Evolutionary conservation across 2,113 vertebrate genomes (phyloP).

Genomic region (Mustelus asterias): DNA sequence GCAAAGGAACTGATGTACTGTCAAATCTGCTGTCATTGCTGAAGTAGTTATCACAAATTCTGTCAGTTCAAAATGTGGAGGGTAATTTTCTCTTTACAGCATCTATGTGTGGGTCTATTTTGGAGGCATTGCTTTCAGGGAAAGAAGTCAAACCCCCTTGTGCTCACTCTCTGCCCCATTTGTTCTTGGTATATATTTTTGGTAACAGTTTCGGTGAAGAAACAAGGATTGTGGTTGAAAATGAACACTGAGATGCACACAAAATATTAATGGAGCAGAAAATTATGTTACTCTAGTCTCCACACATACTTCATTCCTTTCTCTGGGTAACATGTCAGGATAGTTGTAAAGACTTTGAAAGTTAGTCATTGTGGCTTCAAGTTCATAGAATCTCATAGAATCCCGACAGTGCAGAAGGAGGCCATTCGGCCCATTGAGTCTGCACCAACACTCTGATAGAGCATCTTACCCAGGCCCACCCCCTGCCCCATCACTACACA

Average conservation of each 20-base stretch:
- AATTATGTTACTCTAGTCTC: neutral
- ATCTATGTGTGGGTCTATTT: neutral
- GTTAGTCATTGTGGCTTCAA: too few relatives aligned
- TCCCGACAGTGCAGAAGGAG: too few relatives aligned
- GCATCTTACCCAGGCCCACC: too few relatives aligned
- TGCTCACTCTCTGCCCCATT: neutral
- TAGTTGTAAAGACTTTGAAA: too few relatives aligned
- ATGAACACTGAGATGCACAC: neutral
- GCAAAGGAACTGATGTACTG: neutral
- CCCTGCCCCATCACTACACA: too few relatives aligned
- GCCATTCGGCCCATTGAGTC: too few relatives aligned
- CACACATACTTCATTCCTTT: neutral
- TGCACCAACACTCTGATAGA: too few relatives aligned
- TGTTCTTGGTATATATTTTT: neutral
- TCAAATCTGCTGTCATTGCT: neutral
- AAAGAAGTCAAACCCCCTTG: neutral
- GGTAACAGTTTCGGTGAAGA: neutral
- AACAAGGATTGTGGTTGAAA: neutral
- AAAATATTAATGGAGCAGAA: neutral
- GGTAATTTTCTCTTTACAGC: neutral
- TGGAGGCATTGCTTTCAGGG: neutral
- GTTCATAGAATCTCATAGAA: too few relatives aligned
- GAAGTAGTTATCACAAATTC: neutral
- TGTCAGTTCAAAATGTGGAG: neutral
- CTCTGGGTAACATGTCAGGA: neutral